These are phyloP conservation scores for Amphipoea lucens DNA, from an alignment of 2,888 invertebrate species.

Conservation along the genomic window DNA sequence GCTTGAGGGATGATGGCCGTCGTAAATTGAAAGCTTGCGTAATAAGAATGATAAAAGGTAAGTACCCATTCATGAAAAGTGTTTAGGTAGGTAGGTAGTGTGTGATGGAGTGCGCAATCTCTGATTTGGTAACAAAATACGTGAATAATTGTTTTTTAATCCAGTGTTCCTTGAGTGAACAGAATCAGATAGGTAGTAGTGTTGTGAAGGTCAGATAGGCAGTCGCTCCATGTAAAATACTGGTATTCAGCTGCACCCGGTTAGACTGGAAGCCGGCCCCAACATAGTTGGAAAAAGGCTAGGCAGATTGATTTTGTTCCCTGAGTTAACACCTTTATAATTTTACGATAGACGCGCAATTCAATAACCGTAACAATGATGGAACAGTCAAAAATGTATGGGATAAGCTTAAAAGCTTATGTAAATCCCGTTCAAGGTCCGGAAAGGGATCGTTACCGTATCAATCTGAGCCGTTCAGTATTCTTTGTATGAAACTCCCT, in stretches of 20 bases:
- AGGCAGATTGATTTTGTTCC: neutral
- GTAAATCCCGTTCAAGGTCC: too few species aligned
- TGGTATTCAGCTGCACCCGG: too few species aligned
- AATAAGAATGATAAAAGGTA: neutral
- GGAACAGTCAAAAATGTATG: too few species aligned
- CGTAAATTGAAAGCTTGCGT: slow-evolving; percentile 23
- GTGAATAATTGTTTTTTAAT: neutral
- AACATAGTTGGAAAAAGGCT: neutral
- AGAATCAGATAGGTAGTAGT: too few species aligned
- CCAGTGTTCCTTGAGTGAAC: neutral
- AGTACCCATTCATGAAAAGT: neutral
- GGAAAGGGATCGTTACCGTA: too few species aligned
- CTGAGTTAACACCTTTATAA: neutral
- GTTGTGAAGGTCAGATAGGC: neutral
- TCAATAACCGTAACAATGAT: neutral
- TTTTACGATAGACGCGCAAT: neutral
- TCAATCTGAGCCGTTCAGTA: too few species aligned
- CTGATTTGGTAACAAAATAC: neutral
- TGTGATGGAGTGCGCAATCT: neutral
- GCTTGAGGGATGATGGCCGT: neutral
- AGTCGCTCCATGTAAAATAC: neutral
- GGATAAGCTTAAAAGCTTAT: too few species aligned
- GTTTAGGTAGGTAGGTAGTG: neutral
- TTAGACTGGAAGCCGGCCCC: neutral
- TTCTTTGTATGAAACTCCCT: too few species aligned